Conservation (phyloP, 2,113 vertebrate genomes). For the Microtus richardsoni region DNA sequence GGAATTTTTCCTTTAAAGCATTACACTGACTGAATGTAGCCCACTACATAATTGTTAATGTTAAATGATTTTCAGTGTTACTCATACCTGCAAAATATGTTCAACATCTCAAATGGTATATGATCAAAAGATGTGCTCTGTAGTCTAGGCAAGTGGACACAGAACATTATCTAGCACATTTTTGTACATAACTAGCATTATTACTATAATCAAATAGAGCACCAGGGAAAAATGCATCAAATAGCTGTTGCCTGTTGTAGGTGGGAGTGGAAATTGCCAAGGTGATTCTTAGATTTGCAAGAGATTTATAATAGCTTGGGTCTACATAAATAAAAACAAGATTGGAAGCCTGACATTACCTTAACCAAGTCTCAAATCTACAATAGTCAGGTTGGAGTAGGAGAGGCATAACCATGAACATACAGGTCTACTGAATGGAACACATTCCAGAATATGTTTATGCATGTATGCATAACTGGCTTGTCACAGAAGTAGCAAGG, state of each 20-base stretch:
- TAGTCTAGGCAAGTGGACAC: neutral
- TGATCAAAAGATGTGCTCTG: neutral
- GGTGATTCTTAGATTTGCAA: slow-evolving; percentile 20
- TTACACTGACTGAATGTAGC: neutral
- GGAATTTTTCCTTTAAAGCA: neutral
- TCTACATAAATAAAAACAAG: neutral
- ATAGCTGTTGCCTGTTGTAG: neutral
- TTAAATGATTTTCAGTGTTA: neutral
- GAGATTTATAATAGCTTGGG: neutral
- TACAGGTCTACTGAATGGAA: neutral
- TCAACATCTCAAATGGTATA: neutral
- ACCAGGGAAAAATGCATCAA: neutral
- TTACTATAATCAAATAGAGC: neutral
- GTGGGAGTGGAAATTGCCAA: neutral
- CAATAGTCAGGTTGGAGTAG: neutral
- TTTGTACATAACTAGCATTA: neutral
- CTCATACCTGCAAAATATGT: neutral
- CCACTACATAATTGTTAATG: neutral
- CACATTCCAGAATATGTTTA: neutral
- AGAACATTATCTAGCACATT: neutral
- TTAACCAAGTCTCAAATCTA: neutral
- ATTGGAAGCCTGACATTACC: neutral
- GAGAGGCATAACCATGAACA: neutral
- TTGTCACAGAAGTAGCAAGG: neutral
- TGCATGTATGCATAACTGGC: neutral